Evolutionary conservation across 2,888 invertebrate species (phyloP), one percentile per base, ranked within the genome.

Genomic region (Mesopsocus fuscifrons): DNA sequence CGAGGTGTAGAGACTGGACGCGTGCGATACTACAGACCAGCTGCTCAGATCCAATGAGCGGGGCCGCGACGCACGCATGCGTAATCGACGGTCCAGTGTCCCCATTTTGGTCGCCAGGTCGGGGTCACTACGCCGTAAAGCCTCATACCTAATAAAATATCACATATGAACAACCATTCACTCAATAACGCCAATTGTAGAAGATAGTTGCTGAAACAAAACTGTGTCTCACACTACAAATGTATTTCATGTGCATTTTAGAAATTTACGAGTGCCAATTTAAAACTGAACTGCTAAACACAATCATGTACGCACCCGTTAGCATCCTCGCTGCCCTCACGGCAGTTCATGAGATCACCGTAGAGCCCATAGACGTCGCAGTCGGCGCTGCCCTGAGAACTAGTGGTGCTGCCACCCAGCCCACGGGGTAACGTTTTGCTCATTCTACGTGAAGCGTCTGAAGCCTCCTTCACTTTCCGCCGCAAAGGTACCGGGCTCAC

Each of bases 291-390:
- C n/a, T n/a, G n/a, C n/a, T n/a, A n/a, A n/a, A n/a, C n/a, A n/a
- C n/a, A n/a, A n/a, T n/a, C n/a, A n/a, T n/a, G n/a, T 26, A 26
- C 11, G 6, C 11, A 26, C 26, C 26, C 26, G 26, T 26, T 26
- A 2, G 75, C 74, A 48, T 77, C 75, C 3, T 73, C 72, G 49
- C 78, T 79, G n/a, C 78, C 80, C 44, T 81, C 84, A 55, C 81
- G 82, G 1, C 85, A 78, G 57, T 85, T 85, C 72, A 91, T 84
- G 44, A 91, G 63, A 55, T 89, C 87, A 2, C 83, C 84, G 56
- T 88, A 91, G 1, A 91, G 64, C 0, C 87, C 88, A 56, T 88
- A 89, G 1, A 89, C 85, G 59, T 89, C 87, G 55, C 83, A 85
- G 42, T 68, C 68, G 11, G 73, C 74, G 1, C 70, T 68, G 9